Conservation (phyloP, 2,888 invertebrate genomes). For the Hymenopus coronatus region DNA sequence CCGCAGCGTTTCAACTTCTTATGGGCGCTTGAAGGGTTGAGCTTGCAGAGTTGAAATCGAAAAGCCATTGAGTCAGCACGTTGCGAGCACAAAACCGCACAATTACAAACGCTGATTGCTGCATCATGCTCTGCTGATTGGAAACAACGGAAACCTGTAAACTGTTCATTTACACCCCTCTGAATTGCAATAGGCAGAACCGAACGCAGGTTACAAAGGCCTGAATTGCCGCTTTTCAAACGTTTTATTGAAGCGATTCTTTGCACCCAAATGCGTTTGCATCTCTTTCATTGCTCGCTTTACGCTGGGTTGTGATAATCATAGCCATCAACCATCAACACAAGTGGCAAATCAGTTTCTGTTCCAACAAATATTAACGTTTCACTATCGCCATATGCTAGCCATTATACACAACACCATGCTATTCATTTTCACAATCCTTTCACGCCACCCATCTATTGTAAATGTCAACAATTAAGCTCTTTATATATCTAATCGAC, state of each 20-base stretch:
- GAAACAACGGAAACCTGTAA: not conserved
- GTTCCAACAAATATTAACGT: no score
- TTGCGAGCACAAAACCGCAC: not conserved
- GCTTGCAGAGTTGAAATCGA: not conserved
- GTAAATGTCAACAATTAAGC: no score
- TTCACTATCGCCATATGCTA: no score
- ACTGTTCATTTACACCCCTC: not conserved
- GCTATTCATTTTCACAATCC: no score
- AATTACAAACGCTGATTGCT: not conserved
- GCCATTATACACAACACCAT: no score
- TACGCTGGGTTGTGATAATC: no score
- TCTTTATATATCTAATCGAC: no score
- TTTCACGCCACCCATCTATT: no score
- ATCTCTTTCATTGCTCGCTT: no score
- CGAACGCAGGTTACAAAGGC: not conserved
- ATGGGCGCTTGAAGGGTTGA: not conserved
- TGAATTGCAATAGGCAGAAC: not conserved
- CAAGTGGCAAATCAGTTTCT: no score
- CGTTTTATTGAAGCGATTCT: not conserved
- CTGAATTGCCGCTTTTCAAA: not conserved
- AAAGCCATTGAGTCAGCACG: not conserved
- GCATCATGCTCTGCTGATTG: not conserved
- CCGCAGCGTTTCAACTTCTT: not conserved
- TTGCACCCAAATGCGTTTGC: not conserved
- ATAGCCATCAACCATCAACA: no score